Conservation (phyloP, 2,888 invertebrate genomes). For the Criorhina ranunculi region DNA sequence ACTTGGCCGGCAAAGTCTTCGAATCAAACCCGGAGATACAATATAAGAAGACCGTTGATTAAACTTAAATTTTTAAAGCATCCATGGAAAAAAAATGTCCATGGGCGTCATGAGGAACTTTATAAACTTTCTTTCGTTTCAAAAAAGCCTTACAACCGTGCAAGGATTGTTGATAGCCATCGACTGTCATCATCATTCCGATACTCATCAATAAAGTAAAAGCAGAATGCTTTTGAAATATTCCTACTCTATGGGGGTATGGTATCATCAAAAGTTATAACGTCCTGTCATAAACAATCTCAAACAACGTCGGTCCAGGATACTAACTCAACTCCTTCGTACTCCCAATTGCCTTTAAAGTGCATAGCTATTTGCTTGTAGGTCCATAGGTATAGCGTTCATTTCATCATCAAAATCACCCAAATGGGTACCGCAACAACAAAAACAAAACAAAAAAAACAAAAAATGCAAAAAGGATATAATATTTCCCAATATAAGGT, state of each 20-base stretch:
- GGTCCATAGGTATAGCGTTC: conserved; percentile 33
- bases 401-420: conserved; percentile 63
- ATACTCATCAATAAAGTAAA: conserved; percentile 47
- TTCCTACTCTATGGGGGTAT: neutral
- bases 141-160: conserved; percentile 10
- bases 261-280: conserved; percentile 70
- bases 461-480: conserved; percentile 46
- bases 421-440: conserved; percentile 66
- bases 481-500: conserved; percentile 74
- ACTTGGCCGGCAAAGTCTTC: no score
- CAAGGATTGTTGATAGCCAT: conserved; percentile 28
- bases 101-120: no score
- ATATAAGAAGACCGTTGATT: no score
- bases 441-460: conserved; percentile 26
- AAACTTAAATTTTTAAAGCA: no score
- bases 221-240: conserved; percentile 13
- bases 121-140: conserved; percentile 34
- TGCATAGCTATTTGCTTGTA: conserved; percentile 45
- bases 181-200: conserved; percentile 41
- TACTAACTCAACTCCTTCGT: conserved; percentile 43
- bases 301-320: conserved; percentile 56
- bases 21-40: no score
- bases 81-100: no score
- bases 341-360: conserved; percentile 14
- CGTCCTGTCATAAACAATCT: conserved; percentile 74